phyloP scores from a whole-genome alignment of 2,888 invertebrate genomes.

The Aethes cnicana region DNA sequence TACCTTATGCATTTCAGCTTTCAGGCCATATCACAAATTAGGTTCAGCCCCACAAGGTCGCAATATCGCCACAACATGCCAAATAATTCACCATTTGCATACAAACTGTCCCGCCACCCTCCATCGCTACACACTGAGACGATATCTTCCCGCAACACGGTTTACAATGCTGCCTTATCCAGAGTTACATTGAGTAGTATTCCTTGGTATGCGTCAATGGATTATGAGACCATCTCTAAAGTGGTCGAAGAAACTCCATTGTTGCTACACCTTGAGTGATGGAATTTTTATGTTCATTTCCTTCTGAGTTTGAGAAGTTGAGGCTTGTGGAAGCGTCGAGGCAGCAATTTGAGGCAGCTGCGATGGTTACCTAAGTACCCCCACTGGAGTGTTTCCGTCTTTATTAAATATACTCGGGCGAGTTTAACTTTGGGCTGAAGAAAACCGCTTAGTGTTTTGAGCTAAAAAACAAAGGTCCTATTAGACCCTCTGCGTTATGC shows the following conservation, averaged over 20 bases:
- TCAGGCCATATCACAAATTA: constrained; percentile 21
- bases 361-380: constrained; percentile 10
- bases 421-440: constrained; percentile 13
- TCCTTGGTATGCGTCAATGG: constrained; percentile 16
- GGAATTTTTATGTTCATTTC: constrained; percentile 35
- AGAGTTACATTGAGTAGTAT: constrained; percentile 20
- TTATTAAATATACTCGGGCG: constrained; percentile 23
- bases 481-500: constrained; percentile 5
- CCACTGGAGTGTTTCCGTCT: constrained; percentile 9
- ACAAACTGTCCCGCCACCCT: constrained; percentile 49
- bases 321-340: constrained; percentile 18
- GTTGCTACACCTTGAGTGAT: constrained; percentile 34
- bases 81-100: constrained; percentile 59
- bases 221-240: constrained; percentile 10
- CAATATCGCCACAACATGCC: constrained; percentile 40
- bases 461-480: constrained; percentile 1
- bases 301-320: constrained; percentile 25
- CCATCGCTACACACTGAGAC: constrained; percentile 12
- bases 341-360: constrained; percentile 29
- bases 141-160: constrained; percentile 7
- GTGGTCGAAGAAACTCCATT: constrained; percentile 6
- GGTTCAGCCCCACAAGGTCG: constrained; percentile 34
- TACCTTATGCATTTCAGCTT: constrained; percentile 24
- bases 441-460: constrained; percentile 21
- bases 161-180: constrained; percentile 25